phyloP scores from a whole-genome alignment of 2,113 vertebrate species.

The Austrofundulus limnaeus region DNA sequence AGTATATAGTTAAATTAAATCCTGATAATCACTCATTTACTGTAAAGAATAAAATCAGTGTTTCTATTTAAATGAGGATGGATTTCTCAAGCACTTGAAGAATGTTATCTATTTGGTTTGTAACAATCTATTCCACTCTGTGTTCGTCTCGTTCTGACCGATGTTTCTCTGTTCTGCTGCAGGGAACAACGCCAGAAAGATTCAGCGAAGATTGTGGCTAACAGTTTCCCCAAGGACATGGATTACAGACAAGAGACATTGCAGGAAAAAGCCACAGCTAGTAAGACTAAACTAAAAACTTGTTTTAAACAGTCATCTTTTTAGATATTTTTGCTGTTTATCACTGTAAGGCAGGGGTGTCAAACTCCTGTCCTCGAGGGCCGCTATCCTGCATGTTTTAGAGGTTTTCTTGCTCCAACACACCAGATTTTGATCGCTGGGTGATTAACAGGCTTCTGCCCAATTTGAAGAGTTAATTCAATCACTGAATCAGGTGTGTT shows the following conservation, averaged over 20 bases:
- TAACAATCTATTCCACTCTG: neutral
- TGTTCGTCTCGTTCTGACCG: slow-evolving; percentile 4
- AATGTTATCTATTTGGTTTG: neutral
- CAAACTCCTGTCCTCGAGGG: no score
- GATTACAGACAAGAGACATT: slow-evolving; percentile 99
- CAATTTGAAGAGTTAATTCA: no score
- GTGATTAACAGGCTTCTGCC: no score
- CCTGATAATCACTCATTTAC: no score
- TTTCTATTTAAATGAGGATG: neutral
- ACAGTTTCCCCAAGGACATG: slow-evolving; percentile 98
- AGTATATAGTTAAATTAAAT: no score
- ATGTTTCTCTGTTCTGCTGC: slow-evolving; percentile 15
- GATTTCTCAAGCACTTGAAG: neutral
- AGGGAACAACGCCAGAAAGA: slow-evolving; percentile 98
- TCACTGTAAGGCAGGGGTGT: no score
- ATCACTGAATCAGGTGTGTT: no score
- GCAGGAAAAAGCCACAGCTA: slow-evolving; percentile 90
- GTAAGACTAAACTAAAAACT: slow-evolving; percentile 73
- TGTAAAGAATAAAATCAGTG: no score
- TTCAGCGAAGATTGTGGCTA: slow-evolving; percentile 88
- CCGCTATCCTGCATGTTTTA: no score
- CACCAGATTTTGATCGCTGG: no score
- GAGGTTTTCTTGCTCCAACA: no score
- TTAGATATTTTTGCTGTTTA: no score
- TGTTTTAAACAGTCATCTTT: neutral